These are phyloP conservation scores for Pithys albifrons DNA, from an alignment of 2,113 vertebrate genomes.

Conservation along the genomic window DNA sequence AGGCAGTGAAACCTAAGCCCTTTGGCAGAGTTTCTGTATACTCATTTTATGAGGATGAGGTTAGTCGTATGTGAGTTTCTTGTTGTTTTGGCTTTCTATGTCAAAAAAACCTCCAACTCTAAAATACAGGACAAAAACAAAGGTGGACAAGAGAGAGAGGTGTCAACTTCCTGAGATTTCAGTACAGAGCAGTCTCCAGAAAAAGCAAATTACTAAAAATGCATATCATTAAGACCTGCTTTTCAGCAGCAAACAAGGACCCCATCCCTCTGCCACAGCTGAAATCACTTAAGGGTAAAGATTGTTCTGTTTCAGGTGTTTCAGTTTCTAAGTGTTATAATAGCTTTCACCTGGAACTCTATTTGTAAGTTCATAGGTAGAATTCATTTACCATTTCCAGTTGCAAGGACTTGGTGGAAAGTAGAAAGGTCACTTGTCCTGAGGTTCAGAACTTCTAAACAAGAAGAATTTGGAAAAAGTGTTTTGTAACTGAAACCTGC, in stretches of 20 bases:
- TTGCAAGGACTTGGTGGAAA: background rate
- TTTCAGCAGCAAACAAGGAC: background rate
- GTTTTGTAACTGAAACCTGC: background rate
- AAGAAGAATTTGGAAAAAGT: background rate
- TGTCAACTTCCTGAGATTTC: background rate
- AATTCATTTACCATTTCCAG: accelerated
- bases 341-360: background rate
- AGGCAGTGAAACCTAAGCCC: background rate
- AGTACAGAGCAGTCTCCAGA: background rate
- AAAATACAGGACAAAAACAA: background rate
- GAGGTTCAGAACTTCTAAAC: background rate
- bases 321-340: background rate
- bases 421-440: background rate
- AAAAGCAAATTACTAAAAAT: background rate
- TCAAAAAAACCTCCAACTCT: background rate
- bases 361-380: accelerated
- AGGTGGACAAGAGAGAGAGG: background rate
- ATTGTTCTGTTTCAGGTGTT: background rate
- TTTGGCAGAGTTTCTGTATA: background rate
- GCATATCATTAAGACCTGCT: background rate
- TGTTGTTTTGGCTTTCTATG: background rate
- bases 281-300: background rate
- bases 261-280: background rate
- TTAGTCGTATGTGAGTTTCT: background rate
- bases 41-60: background rate